A percentile compares a stretch with the other conserved stretches of the same genome.
Conservation (phyloP, 1,140 invertebrate genomes). For the Drosophila littoralis region DNA sequence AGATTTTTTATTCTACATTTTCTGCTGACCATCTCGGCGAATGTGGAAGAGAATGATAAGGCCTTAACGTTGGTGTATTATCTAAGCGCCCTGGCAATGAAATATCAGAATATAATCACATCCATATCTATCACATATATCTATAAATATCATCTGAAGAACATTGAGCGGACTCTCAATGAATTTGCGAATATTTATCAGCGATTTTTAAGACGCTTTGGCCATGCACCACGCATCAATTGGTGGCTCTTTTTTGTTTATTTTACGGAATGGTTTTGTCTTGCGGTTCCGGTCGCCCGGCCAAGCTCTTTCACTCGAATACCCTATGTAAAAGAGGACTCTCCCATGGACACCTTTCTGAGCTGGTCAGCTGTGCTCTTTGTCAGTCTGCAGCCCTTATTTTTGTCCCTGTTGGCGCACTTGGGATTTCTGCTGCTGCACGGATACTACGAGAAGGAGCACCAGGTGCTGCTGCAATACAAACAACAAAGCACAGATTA, state of each 20-base stretch:
- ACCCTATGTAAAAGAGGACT: background rate
- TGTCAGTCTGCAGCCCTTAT: slow-evolving; percentile 39
- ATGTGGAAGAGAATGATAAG: background rate
- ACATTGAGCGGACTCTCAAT: slow-evolving; percentile 32
- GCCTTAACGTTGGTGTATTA: slow-evolving; percentile 29
- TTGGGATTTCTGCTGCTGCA: slow-evolving; percentile 48
- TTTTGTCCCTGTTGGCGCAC: slow-evolving; percentile 8
- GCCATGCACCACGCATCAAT: slow-evolving; percentile 31
- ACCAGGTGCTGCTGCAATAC: background rate
- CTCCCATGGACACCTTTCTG: background rate
- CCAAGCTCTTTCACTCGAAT: background rate
- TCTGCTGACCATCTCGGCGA: background rate
- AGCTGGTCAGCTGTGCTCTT: slow-evolving; percentile 5
- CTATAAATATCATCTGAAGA: slow-evolving; percentile 18
- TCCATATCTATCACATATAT: slow-evolving; percentile 8
- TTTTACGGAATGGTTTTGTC: background rate
- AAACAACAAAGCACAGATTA: background rate
- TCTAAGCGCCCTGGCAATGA: background rate
- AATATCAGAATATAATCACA: slow-evolving; percentile 25
- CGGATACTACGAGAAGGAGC: slow-evolving; percentile 24
- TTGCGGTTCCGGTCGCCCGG: background rate
- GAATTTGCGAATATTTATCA: slow-evolving; percentile 40
- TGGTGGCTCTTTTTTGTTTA: slow-evolving; percentile 33
- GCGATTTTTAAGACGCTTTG: slow-evolving; percentile 1
- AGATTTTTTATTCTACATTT: background rate